These are phyloP conservation scores for Lycaon pictus DNA, from an alignment of 2,113 vertebrate species.

Conservation along the genomic window DNA sequence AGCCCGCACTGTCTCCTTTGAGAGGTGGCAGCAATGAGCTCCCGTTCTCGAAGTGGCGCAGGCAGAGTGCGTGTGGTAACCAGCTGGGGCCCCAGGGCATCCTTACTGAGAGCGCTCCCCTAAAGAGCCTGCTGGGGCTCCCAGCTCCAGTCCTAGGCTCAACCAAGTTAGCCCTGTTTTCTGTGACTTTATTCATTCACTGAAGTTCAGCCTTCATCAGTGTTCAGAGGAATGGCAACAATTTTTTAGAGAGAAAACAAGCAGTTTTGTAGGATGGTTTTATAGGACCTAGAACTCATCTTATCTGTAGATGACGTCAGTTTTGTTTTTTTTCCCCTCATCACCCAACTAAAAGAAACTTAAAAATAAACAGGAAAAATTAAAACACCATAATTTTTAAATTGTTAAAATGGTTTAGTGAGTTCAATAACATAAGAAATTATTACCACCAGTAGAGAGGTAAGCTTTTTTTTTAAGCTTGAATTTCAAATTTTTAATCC, in stretches of 20 bases:
- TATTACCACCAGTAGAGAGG: background rate
- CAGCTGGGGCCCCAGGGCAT: background rate
- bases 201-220: background rate
- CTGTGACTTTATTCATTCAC: background rate
- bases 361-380: background rate
- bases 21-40: background rate
- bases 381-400: background rate
- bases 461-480: background rate
- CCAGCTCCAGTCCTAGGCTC: background rate
- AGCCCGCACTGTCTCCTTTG: background rate
- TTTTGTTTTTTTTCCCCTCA: background rate
- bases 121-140: fast-evolving
- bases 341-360: background rate
- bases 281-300: background rate
- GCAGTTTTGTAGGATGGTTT: background rate
- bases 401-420: background rate
- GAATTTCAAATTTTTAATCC: slow-evolving; percentile 9
- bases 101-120: background rate
- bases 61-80: background rate
- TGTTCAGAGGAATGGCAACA: fast-evolving
- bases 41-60: fast-evolving
- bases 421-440: background rate
- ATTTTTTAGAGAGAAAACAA: background rate
- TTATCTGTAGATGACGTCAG: background rate
- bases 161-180: too few relatives aligned